Evolutionary conservation across 2,797 vertebrate species (phyloP), one percentile per base, ranked within the genome.

Genomic region (Aldrovandia affinis): DNA sequence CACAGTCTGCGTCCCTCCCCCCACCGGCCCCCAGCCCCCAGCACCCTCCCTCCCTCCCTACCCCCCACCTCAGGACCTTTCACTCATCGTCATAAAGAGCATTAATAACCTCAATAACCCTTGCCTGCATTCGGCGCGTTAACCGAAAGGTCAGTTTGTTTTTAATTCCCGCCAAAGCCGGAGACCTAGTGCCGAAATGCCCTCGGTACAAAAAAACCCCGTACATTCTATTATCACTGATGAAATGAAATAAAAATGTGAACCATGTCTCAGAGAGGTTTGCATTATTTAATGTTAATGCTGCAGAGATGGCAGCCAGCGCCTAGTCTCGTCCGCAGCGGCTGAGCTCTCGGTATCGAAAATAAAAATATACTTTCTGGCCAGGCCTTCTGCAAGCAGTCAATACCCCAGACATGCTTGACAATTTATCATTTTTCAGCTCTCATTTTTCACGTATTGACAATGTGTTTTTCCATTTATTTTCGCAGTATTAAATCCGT

Each of bases 371-470:
- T 61, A 28, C 84, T 85, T 63, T 79, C 85, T 68, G 42, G 47
- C 82, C 65, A 61, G 63, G 65, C 82, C 44, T 57, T 83, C 87
- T 82, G 84, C 81, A 73, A 82, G 80, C 81, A 86, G 89, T 91
- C 89, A 88, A 90, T 91, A 89, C 61, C 79, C 54, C 70, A 84
- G 80, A 89, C 87, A 65, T 50, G 80, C 82, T 75, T 86, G 88
- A 88, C 86, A 84, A 89, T 89, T 91, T 85, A 91, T 91, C 89
- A 91, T 91, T 88, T 88, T 80, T 86, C 84, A 83, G n/a, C 81
- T 87, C 88, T 88, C 87, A 89, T 91, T 88, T 90, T 88, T 89
- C 87, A 88, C 83, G 65, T 88, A 89, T 88, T 86, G 90, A 91
- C 87, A 85, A 86, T 61, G 83, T 86, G 85, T 87, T 91, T 89